Percentiles rank a stretch among this genome's conserved stretches.
Evolutionary conservation across 30 jellyfish, hydroid and myxozoan species (phyloP).

Genomic region (Turritopsis dohrnii): DNA sequence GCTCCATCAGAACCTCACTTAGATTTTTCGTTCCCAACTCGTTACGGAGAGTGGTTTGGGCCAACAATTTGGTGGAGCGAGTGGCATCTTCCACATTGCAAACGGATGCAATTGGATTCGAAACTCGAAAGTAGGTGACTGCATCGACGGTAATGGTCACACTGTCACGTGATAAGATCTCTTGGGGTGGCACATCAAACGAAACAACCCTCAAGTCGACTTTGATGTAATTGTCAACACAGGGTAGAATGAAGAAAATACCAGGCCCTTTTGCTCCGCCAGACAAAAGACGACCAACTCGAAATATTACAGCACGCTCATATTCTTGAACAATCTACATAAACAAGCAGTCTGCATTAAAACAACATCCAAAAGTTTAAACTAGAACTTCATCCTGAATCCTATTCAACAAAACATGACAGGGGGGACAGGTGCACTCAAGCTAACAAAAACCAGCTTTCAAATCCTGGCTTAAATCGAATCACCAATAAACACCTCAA

Average conservation of each 20-base stretch:
- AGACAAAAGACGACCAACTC: slow-evolving; percentile 74
- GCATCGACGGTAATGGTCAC: slow-evolving; percentile 93
- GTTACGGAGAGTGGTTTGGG: slow-evolving; percentile 80
- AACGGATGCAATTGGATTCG: slow-evolving; percentile 76
- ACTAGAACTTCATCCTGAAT: no score
- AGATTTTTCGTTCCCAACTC: slow-evolving; percentile 79
- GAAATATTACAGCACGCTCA: slow-evolving; percentile 86
- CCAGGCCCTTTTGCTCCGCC: slow-evolving; percentile 97
- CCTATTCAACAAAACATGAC: no score
- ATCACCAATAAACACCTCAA: no score
- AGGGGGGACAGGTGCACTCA: no score
- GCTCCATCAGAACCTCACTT: slow-evolving; percentile 68
- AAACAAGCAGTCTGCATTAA: no score
- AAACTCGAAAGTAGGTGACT: slow-evolving; percentile 70
- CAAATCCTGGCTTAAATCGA: no score
- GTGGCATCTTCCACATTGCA: slow-evolving; percentile 87
- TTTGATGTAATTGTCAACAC: slow-evolving; percentile 82
- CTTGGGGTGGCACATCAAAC: slow-evolving; percentile 97
- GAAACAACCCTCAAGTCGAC: slow-evolving; percentile 84
- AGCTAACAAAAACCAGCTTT: no score
- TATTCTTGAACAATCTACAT: slow-evolving; percentile 84
- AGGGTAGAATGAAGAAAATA: slow-evolving; percentile 69
- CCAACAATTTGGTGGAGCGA: slow-evolving; percentile 76
- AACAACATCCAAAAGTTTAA: background rate
- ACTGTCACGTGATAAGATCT: slow-evolving; percentile 84